A percentile compares a stretch with the other conserved stretches of the same genome.
phyloP scores from a whole-genome alignment of 2,113 vertebrate species.

The Cebidichthys violaceus region DNA sequence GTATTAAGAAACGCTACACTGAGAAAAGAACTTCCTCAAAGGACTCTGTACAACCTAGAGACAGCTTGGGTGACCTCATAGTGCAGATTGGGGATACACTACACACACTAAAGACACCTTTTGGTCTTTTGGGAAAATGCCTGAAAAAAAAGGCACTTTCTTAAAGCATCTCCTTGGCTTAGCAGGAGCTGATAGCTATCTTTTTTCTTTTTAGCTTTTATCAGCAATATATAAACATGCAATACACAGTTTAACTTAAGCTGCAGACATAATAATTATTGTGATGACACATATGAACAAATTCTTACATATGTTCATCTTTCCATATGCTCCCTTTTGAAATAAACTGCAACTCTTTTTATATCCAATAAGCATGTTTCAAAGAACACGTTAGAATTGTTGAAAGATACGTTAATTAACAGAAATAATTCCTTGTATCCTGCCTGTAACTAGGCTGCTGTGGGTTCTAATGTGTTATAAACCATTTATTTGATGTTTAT shows the following conservation, averaged over 20 bases:
- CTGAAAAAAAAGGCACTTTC: constrained; percentile 40
- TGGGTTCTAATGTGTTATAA: not conserved
- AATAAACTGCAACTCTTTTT: not conserved
- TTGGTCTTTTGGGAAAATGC: not conserved
- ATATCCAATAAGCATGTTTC: not conserved
- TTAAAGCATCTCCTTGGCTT: constrained; percentile 14
- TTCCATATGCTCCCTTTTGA: not conserved
- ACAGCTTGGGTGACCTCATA: constrained; percentile 13
- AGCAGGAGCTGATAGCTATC: not conserved
- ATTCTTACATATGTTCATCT: not conserved
- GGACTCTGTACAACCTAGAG: not conserved
- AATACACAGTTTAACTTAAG: not conserved
- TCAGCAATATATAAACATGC: not conserved
- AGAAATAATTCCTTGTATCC: not conserved
- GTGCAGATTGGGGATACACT: not conserved
- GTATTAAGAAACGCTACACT: constrained; percentile 28
- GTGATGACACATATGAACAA: not conserved
- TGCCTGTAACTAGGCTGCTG: not conserved
- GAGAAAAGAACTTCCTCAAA: constrained; percentile 9
- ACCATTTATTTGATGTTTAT: not conserved
- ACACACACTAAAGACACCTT: constrained; percentile 17
- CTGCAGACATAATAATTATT: not conserved
- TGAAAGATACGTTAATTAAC: not conserved
- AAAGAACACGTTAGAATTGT: not conserved
- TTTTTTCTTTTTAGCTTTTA: not conserved